Base-by-base conservation (phyloP, 2,797 vertebrate species). In the Enteromius argenteus region DNA sequence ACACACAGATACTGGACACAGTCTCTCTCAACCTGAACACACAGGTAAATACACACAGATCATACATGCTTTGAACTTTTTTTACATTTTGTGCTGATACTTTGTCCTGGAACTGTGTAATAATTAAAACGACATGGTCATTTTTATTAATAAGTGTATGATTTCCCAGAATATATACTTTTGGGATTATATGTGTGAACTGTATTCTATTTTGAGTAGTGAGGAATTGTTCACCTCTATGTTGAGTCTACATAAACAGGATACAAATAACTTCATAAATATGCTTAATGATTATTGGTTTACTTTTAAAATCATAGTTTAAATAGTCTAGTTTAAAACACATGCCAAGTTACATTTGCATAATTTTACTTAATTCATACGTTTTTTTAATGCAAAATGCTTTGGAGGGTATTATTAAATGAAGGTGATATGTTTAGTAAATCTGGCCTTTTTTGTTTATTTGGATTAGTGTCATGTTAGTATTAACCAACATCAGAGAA, bases 1-100 rank as follows among this genome's bases (percentile, higher is more conserved):
- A 99, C 87, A 95, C 97, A 68, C 97, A 99, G 89, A 96, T 99
- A 96, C 93, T 99, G 88, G 98, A 99, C 77, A 94, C 96, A 0
- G 97, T 99, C 83, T 98, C 98, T 0, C 93, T 99, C 64, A 99
- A 98, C 91, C 90, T 95, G 81, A 94, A 93, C 74, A 9, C 94
- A 73, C 94, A 95, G 93, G 94, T 95, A 88, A 35, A 46, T 27
- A 44, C 51, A 66, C 46, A 49, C 66, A 39, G 56, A 42, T 68
- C 5, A 30, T 30, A 62, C 73, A 32, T 23, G 23, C 39, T 51
- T 46, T 32, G 56, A 49, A 74, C 58, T 44, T 17, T 49, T 14
- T 46, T 46, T 14, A 46, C 44, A 51, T 51, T 51, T 6, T 2
- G 46, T 51, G 49, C 49, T 19, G 5, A 19, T 19, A 51, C 5